Percentiles rank a stretch among this genome's conserved stretches.
These are phyloP conservation scores for Cossypha caffra DNA, from an alignment of 2,797 vertebrate genomes.

Conservation along the genomic window DNA sequence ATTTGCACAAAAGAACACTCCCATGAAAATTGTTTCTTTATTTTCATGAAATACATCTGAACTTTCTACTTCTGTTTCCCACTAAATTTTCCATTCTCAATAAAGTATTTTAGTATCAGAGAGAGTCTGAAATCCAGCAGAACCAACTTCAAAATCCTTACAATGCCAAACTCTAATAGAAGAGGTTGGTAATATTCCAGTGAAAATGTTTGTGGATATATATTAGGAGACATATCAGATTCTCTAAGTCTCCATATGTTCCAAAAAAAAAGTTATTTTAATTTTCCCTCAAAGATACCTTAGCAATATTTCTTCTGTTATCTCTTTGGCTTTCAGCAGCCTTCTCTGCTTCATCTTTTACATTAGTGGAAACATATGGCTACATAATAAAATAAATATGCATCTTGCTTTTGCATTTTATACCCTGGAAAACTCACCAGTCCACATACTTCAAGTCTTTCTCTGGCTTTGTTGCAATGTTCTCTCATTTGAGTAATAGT, in stretches of 20 bases:
- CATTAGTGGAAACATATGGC: conserved; percentile 20
- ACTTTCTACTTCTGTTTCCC: not conserved
- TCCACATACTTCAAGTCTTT: not conserved
- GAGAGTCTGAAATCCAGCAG: not conserved
- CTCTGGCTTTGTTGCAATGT: not conserved
- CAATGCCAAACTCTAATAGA: not conserved
- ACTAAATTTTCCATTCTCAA: not conserved
- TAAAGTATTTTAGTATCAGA: not conserved
- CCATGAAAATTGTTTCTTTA: not conserved
- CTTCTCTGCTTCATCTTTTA: conserved; percentile 2
- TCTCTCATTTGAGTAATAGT: not conserved
- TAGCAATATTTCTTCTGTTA: conserved; percentile 29
- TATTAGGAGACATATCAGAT: not conserved
- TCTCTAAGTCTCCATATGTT: not conserved
- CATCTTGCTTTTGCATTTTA: not conserved
- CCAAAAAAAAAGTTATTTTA: not conserved
- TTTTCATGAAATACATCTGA: not conserved
- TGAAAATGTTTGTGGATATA: conserved; percentile 9
- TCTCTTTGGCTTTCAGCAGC: conserved; percentile 18
- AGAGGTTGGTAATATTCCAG: conserved; percentile 13
- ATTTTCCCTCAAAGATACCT: not conserved
- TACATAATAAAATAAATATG: not conserved
- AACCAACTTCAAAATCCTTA: not conserved
- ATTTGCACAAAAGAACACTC: not conserved
- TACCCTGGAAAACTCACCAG: not conserved